Evolutionary conservation across 2,113 vertebrate genomes (phyloP).

Genomic region (Antennarius striatus): DNA sequence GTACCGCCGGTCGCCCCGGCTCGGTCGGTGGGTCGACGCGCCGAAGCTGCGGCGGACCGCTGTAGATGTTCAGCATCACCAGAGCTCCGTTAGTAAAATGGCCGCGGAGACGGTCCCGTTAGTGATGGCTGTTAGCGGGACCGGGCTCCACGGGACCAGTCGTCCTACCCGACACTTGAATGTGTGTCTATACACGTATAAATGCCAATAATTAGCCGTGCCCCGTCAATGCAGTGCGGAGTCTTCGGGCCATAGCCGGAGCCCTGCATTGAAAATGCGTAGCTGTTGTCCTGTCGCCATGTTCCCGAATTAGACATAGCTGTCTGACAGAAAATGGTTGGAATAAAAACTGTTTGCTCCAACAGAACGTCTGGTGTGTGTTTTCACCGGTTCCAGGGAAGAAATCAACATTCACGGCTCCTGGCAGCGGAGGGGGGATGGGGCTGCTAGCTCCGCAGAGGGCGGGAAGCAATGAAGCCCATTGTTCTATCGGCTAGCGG

Average conservation of each 20-base stretch:
- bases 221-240: constrained; percentile 25
- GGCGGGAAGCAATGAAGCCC: constrained; percentile 80
- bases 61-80: not conserved
- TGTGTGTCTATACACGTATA: not conserved
- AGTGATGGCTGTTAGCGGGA: too few relatives aligned
- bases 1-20: constrained; percentile 31
- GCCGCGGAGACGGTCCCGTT: constrained; percentile 10
- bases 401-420: too few relatives aligned
- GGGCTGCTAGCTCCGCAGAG: constrained; percentile 60
- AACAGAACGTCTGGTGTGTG: not conserved
- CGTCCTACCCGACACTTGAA: not conserved
- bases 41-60: not conserved
- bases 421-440: constrained; percentile 32
- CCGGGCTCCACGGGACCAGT: not conserved
- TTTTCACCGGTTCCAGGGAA: not conserved
- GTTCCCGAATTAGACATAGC: constrained; percentile 22
- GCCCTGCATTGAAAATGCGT: constrained; percentile 54
- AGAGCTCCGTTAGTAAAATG: constrained; percentile 41
- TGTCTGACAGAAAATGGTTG: not conserved
- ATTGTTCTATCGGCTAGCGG: constrained; percentile 74
- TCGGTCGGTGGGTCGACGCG: not conserved
- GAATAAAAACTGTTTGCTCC: not conserved
- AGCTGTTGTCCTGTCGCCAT: not conserved
- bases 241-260: constrained; percentile 36
- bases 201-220: constrained; percentile 30